phyloP scores from a whole-genome alignment of 2,113 vertebrate genomes.

The Laticauda colubrina region DNA sequence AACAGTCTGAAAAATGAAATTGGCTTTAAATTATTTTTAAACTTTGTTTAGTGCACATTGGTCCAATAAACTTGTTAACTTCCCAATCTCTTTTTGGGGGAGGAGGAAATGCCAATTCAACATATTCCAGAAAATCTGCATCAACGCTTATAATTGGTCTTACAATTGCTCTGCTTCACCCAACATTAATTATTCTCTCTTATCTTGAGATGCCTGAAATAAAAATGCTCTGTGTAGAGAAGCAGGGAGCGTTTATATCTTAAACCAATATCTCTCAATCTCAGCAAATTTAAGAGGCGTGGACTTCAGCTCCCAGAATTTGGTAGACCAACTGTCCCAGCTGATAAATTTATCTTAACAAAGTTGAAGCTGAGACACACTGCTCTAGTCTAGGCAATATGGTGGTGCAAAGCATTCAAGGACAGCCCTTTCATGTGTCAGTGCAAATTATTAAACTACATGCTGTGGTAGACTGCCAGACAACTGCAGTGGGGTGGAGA shows the following conservation, averaged over 20 bases:
- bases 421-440: background rate
- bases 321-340: background rate
- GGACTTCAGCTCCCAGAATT: background rate
- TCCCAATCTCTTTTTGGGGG: background rate
- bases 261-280: background rate
- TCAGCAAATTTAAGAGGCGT: background rate
- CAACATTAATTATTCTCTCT: background rate
- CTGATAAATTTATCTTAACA: background rate
- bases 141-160: background rate
- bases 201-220: background rate
- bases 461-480: background rate
- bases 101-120: background rate
- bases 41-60: background rate
- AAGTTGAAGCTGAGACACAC: background rate
- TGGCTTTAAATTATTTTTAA: background rate
- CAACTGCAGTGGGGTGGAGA: background rate
- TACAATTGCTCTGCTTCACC: background rate
- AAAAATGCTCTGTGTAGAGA: background rate
- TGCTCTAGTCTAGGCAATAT: background rate
- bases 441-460: background rate
- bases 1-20: background rate
- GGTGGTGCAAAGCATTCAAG: background rate
- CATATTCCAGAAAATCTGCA: background rate
- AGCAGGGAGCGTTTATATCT: background rate
- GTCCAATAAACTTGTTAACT: background rate